Evolutionary conservation across 2,113 vertebrate species (phyloP).

Genomic region (Phoenicopterus ruber): DNA sequence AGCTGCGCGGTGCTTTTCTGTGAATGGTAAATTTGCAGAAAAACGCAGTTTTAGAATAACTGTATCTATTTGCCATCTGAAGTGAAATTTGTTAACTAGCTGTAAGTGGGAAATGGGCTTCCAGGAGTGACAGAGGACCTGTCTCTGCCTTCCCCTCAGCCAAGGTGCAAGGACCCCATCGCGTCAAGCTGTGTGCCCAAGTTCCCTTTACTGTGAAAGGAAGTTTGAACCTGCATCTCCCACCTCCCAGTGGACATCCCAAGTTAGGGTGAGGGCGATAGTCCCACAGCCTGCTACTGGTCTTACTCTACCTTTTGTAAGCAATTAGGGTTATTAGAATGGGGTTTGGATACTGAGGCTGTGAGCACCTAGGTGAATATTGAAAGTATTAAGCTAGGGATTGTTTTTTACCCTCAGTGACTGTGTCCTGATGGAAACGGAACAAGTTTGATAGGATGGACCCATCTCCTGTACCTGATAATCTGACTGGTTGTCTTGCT

Average conservation of each 20-base stretch:
- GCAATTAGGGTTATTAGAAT: not conserved
- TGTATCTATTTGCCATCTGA: not conserved
- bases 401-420: not conserved
- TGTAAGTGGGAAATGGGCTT: not conserved
- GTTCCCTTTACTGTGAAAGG: not conserved
- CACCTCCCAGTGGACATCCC: not conserved
- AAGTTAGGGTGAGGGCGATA: rapidly evolving
- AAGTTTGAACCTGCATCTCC: not conserved
- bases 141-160: not conserved
- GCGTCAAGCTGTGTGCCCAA: not conserved
- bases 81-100: not conserved
- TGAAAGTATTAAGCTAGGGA: not conserved
- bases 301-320: not conserved
- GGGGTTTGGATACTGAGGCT: not conserved
- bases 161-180: not conserved
- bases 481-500: not conserved
- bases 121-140: not conserved
- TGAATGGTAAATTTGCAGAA: not conserved
- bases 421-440: not conserved
- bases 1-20: not conserved
- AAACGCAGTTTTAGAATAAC: not conserved
- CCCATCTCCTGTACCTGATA: not conserved
- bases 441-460: not conserved
- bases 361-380: not conserved
- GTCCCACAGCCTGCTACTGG: not conserved